Conservation (phyloP, 2,113 vertebrate species). For the Cariama cristata region DNA sequence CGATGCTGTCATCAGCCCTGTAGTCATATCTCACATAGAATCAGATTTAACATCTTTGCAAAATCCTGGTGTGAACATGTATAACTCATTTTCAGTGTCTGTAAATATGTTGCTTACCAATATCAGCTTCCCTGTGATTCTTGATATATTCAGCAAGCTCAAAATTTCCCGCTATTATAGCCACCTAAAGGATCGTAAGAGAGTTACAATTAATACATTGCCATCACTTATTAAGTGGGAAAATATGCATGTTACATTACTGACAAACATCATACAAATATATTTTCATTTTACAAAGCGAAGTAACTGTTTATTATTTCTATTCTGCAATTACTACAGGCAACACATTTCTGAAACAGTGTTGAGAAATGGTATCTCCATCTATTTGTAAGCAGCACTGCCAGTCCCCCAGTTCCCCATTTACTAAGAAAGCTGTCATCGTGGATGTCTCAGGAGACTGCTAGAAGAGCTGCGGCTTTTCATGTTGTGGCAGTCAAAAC, state of each 20-base stretch:
- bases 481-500: background rate
- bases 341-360: background rate
- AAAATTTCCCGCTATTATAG: constrained; percentile 97
- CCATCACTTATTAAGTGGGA: background rate
- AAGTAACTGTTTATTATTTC: background rate
- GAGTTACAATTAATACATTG: background rate
- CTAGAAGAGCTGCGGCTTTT: background rate
- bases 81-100: background rate
- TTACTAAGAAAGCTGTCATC: background rate
- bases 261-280: background rate
- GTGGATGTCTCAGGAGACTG: background rate
- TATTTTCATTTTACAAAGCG: background rate
- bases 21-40: background rate
- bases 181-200: constrained; percentile 82
- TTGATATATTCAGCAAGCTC: constrained; percentile 96
- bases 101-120: constrained; percentile 81
- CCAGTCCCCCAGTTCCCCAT: background rate
- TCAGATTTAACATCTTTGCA: background rate
- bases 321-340: rapidly evolving
- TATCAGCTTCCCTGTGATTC: constrained; percentile 92
- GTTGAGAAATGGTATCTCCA: background rate
- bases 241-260: background rate
- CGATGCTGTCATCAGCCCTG: background rate
- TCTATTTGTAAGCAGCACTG: background rate
- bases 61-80: background rate